A percentile compares a stretch with the other conserved stretches of the same genome.
Conservation (phyloP, 53 echinoderm and acorn worm species). For the Temnopleurus reevesii region DNA sequence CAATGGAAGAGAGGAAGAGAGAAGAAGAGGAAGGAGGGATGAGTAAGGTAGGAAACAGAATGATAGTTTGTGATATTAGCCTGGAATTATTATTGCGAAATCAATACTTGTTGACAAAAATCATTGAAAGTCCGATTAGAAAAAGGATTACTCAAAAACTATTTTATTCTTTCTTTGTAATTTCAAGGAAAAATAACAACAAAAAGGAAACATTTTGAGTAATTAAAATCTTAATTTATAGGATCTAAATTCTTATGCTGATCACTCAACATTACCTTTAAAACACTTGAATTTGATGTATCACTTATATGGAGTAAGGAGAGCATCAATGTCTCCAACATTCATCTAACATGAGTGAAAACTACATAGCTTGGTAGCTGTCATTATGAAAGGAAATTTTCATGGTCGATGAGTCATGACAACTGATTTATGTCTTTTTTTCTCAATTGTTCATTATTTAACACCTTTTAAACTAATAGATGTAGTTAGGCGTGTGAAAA, state of each 20-base stretch:
- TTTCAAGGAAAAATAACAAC: too few species aligned
- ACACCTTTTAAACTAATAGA: not conserved
- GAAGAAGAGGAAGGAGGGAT: not conserved
- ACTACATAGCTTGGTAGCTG: not conserved
- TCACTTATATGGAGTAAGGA: not conserved
- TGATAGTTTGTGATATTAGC: not conserved
- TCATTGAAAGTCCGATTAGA: not conserved
- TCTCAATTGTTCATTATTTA: not conserved
- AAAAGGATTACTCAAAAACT: too few species aligned
- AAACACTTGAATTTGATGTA: not conserved
- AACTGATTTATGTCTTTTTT: slow-evolving; percentile 4
- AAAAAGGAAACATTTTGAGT: too few species aligned
- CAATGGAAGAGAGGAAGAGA: not conserved
- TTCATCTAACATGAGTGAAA: not conserved
- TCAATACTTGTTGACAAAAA: not conserved
- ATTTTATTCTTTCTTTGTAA: too few species aligned
- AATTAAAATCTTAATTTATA: not conserved
- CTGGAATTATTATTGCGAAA: not conserved
- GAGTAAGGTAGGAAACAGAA: not conserved
- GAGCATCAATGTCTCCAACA: not conserved
- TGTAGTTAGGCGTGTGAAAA: not conserved
- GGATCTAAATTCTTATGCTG: not conserved
- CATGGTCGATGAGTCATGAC: not conserved
- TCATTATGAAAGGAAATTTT: not conserved
- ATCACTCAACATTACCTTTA: not conserved